A percentile compares a stretch with the other conserved stretches of the same genome.
phyloP scores from a whole-genome alignment of 1,140 invertebrate species.

The Drosophila grimshawi region DNA sequence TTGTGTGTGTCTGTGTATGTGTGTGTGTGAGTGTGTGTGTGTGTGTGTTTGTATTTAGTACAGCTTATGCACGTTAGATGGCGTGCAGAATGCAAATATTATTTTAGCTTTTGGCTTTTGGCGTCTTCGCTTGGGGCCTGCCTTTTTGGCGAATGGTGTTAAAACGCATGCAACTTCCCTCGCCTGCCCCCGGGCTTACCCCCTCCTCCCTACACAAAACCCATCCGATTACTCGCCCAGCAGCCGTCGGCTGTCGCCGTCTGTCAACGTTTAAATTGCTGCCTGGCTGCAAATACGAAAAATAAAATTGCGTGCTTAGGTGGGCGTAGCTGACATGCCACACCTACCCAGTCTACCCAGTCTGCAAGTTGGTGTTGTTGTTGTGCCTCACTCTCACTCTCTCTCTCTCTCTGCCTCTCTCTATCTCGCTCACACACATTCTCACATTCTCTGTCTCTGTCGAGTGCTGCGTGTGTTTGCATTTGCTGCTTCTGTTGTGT shows the following conservation, averaged over 20 bases:
- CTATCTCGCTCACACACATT: neutral
- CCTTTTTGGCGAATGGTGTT: conserved; percentile 72
- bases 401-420: neutral
- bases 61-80: conserved; percentile 73
- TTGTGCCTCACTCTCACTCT: conserved; percentile 8
- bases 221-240: conserved; percentile 32
- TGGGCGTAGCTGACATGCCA: conserved; percentile 81
- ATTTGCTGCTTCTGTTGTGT: conserved; percentile 49
- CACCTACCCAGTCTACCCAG: conserved; percentile 53
- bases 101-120: conserved; percentile 76
- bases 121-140: conserved; percentile 52
- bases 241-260: conserved; percentile 56
- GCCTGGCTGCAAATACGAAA: conserved; percentile 57
- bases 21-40: conserved; percentile 43
- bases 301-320: conserved; percentile 75
- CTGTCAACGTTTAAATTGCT: conserved; percentile 81
- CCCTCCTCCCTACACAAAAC: neutral
- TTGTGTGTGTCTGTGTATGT: conserved; percentile 42
- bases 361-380: conserved; percentile 35
- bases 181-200: neutral
- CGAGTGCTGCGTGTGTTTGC: conserved; percentile 28
- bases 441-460: too few species aligned
- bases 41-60: conserved; percentile 63
- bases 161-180: conserved; percentile 72
- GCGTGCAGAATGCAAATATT: conserved; percentile 82